phyloP scores from a whole-genome alignment of 2,113 vertebrate species.

The Columbina picui region DNA sequence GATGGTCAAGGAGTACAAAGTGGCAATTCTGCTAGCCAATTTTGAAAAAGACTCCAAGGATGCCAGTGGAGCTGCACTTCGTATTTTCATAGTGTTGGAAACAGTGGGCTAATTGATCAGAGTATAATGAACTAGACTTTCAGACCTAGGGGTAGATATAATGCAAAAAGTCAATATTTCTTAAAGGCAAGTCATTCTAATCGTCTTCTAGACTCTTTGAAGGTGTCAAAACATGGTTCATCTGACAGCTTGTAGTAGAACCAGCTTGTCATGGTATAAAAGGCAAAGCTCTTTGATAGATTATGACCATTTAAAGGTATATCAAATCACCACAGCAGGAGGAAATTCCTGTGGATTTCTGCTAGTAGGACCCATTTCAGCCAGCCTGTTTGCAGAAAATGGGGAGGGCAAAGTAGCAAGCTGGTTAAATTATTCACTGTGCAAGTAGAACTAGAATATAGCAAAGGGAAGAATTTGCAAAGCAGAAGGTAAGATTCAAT shows the following conservation, averaged over 20 bases:
- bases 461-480: neutral
- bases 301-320: neutral
- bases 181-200: neutral
- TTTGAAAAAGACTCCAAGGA: neutral
- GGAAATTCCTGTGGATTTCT: neutral
- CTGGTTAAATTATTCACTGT: neutral
- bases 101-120: neutral
- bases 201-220: neutral
- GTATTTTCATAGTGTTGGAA: neutral
- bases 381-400: neutral
- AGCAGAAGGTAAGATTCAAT: neutral
- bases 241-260: neutral
- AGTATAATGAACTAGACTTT: neutral
- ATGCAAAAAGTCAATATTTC: neutral
- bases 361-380: neutral
- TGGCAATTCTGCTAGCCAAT: neutral
- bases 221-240: neutral
- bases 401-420: neutral
- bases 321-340: neutral
- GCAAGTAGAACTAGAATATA: neutral
- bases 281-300: neutral
- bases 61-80: neutral
- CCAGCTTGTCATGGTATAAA: neutral
- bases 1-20: neutral
- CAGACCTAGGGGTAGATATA: neutral